Evolutionary conservation across 2,888 invertebrate genomes (phyloP), one percentile per base, ranked within the genome.

Genomic region (Eledone cirrhosa): DNA sequence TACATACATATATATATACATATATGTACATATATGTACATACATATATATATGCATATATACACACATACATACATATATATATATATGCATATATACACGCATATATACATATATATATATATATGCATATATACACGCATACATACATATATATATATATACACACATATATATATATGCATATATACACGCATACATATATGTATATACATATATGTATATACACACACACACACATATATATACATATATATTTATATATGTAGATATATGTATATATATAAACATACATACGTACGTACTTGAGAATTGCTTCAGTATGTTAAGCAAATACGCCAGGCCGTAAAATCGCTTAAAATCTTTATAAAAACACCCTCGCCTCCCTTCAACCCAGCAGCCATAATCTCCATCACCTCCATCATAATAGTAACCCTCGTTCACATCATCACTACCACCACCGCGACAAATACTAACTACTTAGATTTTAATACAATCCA

Each of bases 151-250:
- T 11, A 59, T 11, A 59, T 59, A 59, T 11, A 59, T 11, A 59
- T 11, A 59, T 11, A 59, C n/a, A n/a, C 27, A 63, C 27, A 63
- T 63, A 63, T 63, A 63, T 63, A 63, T 63, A 63, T 63, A 63
- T 63, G 13, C 13, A 27, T 27, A 27, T 65, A 65, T 24, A 65
- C 29, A 65, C 24, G 29, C 24, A 65, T 65, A 65, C 24, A 27
- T 24, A 65, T 65, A 27, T n/a, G 24, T 65, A 27, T 27, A 65
- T 65, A 27, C 5, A 65, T 65, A 8, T 65, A 27, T 65, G 19
- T 16, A 29, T 31, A 67, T 22, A 13, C 24, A 14, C n/a, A 65
- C 8, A n/a, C 29, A 27, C 2, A 22, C 4, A 4, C 4, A 4
- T 2, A 22, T 63, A 13, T 22, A 63, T 22, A n/a, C 22, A 63